Evolutionary conservation across 2,888 invertebrate genomes (phyloP).

Genomic region (Drosophila borealis): DNA sequence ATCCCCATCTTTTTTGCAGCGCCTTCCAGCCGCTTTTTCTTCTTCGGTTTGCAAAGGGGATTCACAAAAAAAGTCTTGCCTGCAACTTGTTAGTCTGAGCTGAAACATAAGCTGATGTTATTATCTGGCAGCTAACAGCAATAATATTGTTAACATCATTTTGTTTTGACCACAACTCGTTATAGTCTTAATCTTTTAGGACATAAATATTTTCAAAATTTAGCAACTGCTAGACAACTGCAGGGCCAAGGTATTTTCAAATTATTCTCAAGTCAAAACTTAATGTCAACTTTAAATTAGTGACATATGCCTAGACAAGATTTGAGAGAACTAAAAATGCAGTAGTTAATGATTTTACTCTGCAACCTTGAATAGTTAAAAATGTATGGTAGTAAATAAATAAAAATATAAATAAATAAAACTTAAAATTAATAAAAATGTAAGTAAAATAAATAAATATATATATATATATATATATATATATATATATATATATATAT

Average conservation of each 20-base stretch:
- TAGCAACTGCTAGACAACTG: background rate
- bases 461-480: too few relatives aligned
- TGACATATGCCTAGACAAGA: background rate
- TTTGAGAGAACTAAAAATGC: too few relatives aligned
- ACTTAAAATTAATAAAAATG: too few relatives aligned
- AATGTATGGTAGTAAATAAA: too few relatives aligned
- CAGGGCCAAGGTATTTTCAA: background rate
- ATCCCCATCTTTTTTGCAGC: constrained; percentile 54
- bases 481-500: too few relatives aligned
- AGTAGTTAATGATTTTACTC: too few relatives aligned
- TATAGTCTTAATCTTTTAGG: background rate
- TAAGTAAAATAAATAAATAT: too few relatives aligned
- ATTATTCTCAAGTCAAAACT: background rate
- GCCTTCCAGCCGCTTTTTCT: constrained; percentile 50
- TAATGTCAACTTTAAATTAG: background rate
- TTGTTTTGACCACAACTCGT: background rate
- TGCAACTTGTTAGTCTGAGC: constrained; percentile 44
- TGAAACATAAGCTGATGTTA: constrained; percentile 61
- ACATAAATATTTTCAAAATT: background rate
- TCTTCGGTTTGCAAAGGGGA: constrained; percentile 17
- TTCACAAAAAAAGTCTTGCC: constrained; percentile 18
- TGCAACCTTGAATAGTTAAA: too few relatives aligned
- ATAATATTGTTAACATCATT: constrained; percentile 16
- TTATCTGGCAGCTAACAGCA: constrained; percentile 34
- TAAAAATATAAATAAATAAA: too few relatives aligned